Evolutionary conservation across 2,113 vertebrate genomes (phyloP).

Genomic region (Siphamia tubifer): DNA sequence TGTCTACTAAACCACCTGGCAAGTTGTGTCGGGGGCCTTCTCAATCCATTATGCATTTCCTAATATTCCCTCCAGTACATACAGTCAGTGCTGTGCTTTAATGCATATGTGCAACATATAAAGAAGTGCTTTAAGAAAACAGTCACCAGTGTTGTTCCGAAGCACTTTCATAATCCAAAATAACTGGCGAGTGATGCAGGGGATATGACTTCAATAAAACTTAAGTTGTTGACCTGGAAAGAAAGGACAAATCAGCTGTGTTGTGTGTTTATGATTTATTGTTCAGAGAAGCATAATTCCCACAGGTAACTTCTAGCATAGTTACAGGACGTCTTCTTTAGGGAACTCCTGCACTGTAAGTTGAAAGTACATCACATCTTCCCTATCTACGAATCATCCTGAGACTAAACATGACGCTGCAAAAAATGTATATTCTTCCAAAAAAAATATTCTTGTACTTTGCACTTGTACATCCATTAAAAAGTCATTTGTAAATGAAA

Average conservation of each 20-base stretch:
- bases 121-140: slow-evolving; percentile 39
- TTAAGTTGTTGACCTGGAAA: slow-evolving; percentile 53
- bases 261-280: slow-evolving; percentile 36
- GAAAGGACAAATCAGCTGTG: slow-evolving; percentile 32
- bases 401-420: background rate
- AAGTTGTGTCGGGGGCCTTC: too few relatives aligned
- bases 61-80: background rate
- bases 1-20: background rate
- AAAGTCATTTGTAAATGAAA: slow-evolving; percentile 33
- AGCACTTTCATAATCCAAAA: too few relatives aligned
- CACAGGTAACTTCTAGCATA: slow-evolving; percentile 2
- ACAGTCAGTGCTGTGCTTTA: background rate
- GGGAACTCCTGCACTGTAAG: background rate
- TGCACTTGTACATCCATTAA: background rate
- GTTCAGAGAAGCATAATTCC: slow-evolving; percentile 24
- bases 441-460: background rate
- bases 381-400: background rate
- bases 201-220: slow-evolving; percentile 34
- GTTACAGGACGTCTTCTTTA: slow-evolving; percentile 6
- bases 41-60: background rate
- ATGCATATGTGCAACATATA: slow-evolving; percentile 16
- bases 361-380: background rate
- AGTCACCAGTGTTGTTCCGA: slow-evolving; percentile 10
- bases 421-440: background rate
- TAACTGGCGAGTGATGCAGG: slow-evolving; percentile 30